Percentiles rank a stretch among this genome's conserved stretches.
Evolutionary conservation across 23 tunicate species (phyloP).

Genomic region (Phallusia fumigata): DNA sequence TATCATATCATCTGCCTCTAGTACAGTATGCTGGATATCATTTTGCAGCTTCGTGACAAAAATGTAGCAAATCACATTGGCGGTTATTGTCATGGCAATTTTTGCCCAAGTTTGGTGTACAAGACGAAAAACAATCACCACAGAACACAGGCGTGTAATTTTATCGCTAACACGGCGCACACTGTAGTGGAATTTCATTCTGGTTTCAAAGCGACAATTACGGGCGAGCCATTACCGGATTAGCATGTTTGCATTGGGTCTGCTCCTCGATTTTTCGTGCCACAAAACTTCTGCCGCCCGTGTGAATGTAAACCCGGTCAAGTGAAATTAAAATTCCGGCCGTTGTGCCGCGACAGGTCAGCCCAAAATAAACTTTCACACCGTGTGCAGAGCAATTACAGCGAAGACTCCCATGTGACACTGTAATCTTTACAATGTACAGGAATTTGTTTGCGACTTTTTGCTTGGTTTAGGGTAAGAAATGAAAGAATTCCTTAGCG

Average conservation of each 20-base stretch:
- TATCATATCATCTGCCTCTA: too few species aligned
- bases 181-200: neutral
- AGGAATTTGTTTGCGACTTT: too few species aligned
- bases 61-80: too few species aligned
- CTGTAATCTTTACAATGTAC: too few species aligned
- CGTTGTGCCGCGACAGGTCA: neutral
- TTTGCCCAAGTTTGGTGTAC: too few species aligned
- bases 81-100: too few species aligned
- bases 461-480: too few species aligned
- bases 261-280: neutral
- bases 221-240: neutral
- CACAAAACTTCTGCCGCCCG: neutral
- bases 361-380: constrained; percentile 5
- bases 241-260: constrained; percentile 5
- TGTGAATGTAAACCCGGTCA: neutral
- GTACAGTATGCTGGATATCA: too few species aligned
- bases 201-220: constrained; percentile 3
- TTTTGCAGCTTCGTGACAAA: too few species aligned
- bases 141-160: neutral
- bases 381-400: neutral
- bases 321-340: neutral
- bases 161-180: neutral
- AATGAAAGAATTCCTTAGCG: too few species aligned
- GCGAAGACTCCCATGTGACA: neutral
- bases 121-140: too few species aligned